phyloP scores from a whole-genome alignment of 2,113 vertebrate species.

The western clawed frog (Xenopus tropicalis) region UCB_Xtro_10.0 CM004447.2:145748001-145748500 shows the following conservation, averaged over 20 bases:
- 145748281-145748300: slow-evolving; percentile 12
- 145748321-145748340: not conserved
- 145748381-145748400: no score
- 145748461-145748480: no score
- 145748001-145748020: no score
- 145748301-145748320: not conserved
- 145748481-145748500: no score
- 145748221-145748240: not conserved
- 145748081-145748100: not conserved
- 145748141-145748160: no score
- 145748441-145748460: no score
- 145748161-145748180: not conserved
- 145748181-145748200: not conserved
- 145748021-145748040: no score
- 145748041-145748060: no score
- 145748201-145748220: not conserved
- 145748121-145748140: not conserved
- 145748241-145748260: not conserved
- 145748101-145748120: slow-evolving; percentile 5
- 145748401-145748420: no score
- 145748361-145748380: no score
- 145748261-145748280: not conserved
- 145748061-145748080: no score
- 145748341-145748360: not conserved
- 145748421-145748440: no score